Evolutionary conservation across 2,113 vertebrate genomes (phyloP).

Genomic region (Tonatia bakeri): DNA sequence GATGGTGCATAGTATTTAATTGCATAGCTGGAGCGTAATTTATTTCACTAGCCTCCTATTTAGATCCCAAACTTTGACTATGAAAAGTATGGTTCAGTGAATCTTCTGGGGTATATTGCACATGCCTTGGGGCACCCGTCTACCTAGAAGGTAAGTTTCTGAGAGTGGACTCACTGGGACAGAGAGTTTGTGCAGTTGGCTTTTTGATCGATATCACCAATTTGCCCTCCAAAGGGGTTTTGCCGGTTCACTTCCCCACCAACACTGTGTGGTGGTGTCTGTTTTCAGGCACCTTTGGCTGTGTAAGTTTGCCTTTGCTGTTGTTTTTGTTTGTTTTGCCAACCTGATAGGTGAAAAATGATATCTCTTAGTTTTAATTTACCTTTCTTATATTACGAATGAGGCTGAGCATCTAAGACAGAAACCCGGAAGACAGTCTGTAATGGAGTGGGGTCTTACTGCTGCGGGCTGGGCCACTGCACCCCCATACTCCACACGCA

Average conservation of each 20-base stretch:
- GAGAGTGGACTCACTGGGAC: not conserved
- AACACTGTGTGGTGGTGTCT: not conserved
- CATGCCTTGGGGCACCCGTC: not conserved
- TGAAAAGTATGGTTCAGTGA: not conserved
- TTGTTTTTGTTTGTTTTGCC: not conserved
- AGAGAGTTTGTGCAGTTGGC: not conserved
- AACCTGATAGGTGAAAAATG: not conserved
- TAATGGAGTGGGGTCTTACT: not conserved
- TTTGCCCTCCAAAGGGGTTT: not conserved
- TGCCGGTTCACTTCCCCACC: not conserved
- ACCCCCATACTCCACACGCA: fast-evolving
- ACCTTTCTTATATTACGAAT: not conserved
- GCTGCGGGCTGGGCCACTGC: not conserved
- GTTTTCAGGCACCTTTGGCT: not conserved
- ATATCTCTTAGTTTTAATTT: not conserved
- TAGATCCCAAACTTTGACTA: not conserved
- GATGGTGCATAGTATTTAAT: not conserved
- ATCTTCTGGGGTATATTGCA: not conserved
- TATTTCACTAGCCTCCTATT: not conserved
- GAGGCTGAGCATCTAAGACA: not conserved
- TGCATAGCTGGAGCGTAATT: not conserved
- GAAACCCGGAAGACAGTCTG: not conserved
- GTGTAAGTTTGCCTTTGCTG: not conserved
- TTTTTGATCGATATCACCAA: not conserved
- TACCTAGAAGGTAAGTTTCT: not conserved